These are phyloP conservation scores for Tachyglossus aculeatus DNA, from an alignment of 2,797 vertebrate species.

Conservation along the genomic window DNA sequence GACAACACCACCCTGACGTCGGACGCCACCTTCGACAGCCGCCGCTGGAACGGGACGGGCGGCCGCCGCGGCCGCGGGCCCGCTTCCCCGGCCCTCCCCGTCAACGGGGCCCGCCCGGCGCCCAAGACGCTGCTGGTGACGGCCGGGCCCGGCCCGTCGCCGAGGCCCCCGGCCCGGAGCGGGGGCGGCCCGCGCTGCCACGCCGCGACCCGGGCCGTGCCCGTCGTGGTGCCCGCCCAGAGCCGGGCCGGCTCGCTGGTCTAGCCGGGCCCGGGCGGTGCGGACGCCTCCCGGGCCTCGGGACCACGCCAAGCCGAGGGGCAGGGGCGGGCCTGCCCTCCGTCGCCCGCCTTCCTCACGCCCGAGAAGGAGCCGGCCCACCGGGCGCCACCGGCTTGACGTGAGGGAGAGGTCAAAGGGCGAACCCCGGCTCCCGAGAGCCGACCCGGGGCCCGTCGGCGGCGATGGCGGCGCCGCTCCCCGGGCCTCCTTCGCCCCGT, in stretches of 20 bases:
- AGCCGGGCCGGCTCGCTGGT: constrained; percentile 94
- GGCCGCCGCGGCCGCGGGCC: constrained; percentile 81
- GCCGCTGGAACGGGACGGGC: constrained; percentile 94
- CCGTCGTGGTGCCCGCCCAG: constrained; percentile 96
- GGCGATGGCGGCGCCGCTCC: too few species aligned
- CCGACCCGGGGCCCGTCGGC: too few species aligned
- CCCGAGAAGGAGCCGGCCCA: background rate
- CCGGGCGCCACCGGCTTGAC: background rate
- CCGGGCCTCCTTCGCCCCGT: too few species aligned
- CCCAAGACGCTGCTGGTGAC: constrained; percentile 96
- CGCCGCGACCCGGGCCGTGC: too few species aligned
- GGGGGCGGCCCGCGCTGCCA: too few species aligned
- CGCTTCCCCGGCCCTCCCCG: constrained; percentile 74
- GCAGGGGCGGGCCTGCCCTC: background rate
- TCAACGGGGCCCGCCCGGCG: constrained; percentile 88
- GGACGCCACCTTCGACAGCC: constrained; percentile 96
- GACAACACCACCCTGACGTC: constrained; percentile 97
- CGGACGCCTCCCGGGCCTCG: constrained; percentile 4
- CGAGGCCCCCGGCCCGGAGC: constrained; percentile 83
- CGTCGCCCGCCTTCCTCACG: constrained; percentile 33
- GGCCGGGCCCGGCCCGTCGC: constrained; percentile 88
- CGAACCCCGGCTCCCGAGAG: constrained; percentile 13
- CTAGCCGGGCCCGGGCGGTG: constrained; percentile 49
- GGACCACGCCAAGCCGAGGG: background rate
- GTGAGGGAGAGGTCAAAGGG: background rate